phyloP scores from a whole-genome alignment of 2,888 invertebrate species.

The Conus canariensis region DNA sequence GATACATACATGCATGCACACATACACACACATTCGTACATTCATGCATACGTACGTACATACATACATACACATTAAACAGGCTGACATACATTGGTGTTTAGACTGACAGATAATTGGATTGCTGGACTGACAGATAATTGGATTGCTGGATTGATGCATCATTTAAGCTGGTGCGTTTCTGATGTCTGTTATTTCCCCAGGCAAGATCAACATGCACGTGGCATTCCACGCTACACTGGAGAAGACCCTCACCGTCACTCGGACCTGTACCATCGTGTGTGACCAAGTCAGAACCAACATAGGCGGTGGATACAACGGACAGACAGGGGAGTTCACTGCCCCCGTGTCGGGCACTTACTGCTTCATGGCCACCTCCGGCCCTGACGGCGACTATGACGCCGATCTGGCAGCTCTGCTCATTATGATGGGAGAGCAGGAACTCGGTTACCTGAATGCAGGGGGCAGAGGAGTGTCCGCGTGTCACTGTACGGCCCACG shows the following conservation, averaged over 20 bases:
- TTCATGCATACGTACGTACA: neutral
- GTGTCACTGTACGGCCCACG: neutral
- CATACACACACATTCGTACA: neutral
- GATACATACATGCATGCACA: no score
- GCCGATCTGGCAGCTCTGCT: no score
- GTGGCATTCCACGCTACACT: neutral
- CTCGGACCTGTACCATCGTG: no score
- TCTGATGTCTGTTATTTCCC: neutral
- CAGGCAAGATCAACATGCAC: neutral
- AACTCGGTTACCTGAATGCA: neutral
- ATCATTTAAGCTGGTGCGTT: neutral
- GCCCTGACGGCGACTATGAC: no score
- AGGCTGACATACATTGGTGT: neutral
- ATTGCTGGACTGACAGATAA: neutral
- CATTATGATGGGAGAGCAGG: neutral
- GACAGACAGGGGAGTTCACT: no score
- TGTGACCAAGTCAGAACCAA: no score
- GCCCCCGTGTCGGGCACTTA: no score
- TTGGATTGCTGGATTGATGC: neutral
- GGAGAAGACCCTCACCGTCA: no score
- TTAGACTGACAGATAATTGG: neutral
- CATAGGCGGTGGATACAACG: no score
- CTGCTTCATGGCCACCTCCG: no score
- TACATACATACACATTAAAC: neutral
- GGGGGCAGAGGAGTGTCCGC: neutral